phyloP scores from a whole-genome alignment of 2,797 vertebrate genomes.

The Sebastes steindachneri region DNA sequence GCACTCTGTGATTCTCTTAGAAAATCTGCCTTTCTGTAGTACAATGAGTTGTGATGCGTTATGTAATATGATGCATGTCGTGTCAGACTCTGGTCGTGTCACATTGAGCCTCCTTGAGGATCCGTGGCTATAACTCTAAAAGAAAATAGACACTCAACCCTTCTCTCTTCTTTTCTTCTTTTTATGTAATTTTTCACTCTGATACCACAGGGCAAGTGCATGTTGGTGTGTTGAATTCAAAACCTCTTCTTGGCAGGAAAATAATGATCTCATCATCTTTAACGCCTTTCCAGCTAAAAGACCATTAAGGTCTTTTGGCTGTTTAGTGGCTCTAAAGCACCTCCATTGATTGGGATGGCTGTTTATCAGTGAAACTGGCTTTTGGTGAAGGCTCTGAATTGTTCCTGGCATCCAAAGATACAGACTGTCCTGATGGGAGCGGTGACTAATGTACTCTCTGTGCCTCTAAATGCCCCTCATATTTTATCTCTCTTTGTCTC shows the following conservation, averaged over 20 bases:
- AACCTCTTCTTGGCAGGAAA: conserved; percentile 16
- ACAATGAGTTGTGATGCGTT: not conserved
- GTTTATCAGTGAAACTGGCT: conserved; percentile 25
- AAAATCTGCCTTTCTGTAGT: not conserved
- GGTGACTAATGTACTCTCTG: not conserved
- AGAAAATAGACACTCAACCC: not conserved
- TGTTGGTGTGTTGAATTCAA: not conserved
- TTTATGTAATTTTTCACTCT: not conserved
- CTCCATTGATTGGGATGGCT: not conserved
- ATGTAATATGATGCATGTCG: not conserved
- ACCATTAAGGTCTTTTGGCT: conserved; percentile 17
- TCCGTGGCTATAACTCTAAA: not conserved
- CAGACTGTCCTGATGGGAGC: not conserved
- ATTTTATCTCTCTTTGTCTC: conserved; percentile 2
- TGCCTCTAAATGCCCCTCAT: not conserved
- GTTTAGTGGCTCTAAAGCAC: conserved; percentile 6
- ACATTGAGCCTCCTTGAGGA: conserved; percentile 22
- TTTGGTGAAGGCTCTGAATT: conserved; percentile 19
- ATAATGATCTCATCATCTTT: conserved; percentile 21
- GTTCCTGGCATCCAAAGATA: conserved; percentile 30
- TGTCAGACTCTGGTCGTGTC: conserved; percentile 7
- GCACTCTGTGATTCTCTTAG: not conserved
- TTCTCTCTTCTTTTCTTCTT: not conserved
- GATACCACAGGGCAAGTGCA: not conserved
- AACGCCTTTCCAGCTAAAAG: conserved; percentile 15